These are phyloP conservation scores for Cinclus cinclus DNA, from an alignment of 2,113 vertebrate genomes.

Conservation along the genomic window DNA sequence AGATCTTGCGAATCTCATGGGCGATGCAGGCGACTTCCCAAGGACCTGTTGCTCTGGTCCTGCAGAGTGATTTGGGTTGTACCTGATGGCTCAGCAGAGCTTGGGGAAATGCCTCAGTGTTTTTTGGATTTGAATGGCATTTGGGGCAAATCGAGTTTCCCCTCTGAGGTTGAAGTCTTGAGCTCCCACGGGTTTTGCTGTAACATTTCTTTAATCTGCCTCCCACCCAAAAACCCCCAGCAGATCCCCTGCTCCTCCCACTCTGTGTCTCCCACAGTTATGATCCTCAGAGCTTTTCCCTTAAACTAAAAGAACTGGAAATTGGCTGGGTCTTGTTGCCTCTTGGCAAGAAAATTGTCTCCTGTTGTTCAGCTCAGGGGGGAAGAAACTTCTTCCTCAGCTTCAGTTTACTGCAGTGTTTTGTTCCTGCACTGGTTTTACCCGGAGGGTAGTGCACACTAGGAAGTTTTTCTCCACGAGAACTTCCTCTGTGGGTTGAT, in stretches of 20 bases:
- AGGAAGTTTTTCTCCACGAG: too few species aligned
- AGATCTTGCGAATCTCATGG: background rate
- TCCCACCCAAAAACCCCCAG: too few species aligned
- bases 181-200: background rate
- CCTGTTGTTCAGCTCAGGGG: background rate
- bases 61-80: background rate
- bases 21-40: rapidly evolving
- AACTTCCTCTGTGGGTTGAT: too few species aligned
- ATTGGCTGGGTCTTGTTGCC: background rate
- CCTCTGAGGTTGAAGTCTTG: background rate
- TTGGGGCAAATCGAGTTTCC: background rate
- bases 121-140: too few species aligned
- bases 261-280: background rate
- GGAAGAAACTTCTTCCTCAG: background rate
- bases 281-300: background rate
- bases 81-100: background rate
- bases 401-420: background rate
- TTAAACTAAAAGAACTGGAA: background rate
- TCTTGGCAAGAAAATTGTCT: background rate
- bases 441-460: too few species aligned
- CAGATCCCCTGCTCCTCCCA: background rate
- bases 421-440: background rate
- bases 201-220: background rate
- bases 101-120: background rate
- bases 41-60: background rate